Base-by-base conservation (phyloP, 2,888 invertebrate genomes). In the Drosophila yooni region DNA sequence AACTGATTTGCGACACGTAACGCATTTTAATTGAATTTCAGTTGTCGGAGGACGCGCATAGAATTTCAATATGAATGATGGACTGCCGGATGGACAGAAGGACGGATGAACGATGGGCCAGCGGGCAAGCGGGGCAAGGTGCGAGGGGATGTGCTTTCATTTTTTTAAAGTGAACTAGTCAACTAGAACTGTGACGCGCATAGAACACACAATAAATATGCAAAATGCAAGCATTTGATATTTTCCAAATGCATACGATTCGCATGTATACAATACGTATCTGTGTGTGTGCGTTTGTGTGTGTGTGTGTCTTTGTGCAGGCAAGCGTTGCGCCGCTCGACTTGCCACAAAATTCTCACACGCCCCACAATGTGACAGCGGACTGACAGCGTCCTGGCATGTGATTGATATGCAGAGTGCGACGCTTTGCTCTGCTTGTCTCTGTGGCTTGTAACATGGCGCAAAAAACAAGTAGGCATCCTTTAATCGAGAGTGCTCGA, bases 391-490 rank as follows among this genome's bases (percentile, higher is more conserved):
- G 48, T 56, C 57, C 76, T 89, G 88, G 76, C 90, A 78, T 67
- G 66, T 88, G 88, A 88, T 88, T 88, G 88, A 88, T 90, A 89
- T 89, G 90, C 88, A 76, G 76, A 78, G 67, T 74, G 73, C 71
- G 69, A 69, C 62, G 53, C 58, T 76, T 61, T 74, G 64, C 70
- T 40, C 40, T 60, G 54, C 48, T 64, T 38, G 36, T 31, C 21
- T 33, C 40, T 10, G 43, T 43, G 33, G 27, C 13, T 56, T 56
- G 56, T 27, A 29, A 38, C 38, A 56, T 36, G 56, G 38, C 38
- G n/a, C 1, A 7, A 8, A 27, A 38, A 56, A 51, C 29, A 27
- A 10, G 7, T 15, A 25, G 2, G 15, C 25, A 15, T 46, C 46
- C 46, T 46, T 15, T 25, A 8, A 8, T 25, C 8, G 25, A 25